Percentiles rank a stretch among this genome's conserved stretches.
Evolutionary conservation across 2,888 invertebrate species (phyloP).

Genomic region (Pristionchus fissidentatus): DNA sequence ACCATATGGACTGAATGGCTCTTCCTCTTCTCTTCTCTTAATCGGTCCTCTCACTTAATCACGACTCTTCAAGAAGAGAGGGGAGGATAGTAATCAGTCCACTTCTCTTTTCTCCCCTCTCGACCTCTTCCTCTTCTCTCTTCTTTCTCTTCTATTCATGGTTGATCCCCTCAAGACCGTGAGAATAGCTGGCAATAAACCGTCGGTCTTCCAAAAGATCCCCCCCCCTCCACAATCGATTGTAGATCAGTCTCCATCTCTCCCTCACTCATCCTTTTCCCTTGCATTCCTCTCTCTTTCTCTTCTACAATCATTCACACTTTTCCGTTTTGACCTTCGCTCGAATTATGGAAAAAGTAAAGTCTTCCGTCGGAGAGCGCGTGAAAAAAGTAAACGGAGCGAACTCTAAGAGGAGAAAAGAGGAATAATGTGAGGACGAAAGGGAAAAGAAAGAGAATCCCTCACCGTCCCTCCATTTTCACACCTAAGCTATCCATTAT

Average conservation of each 20-base stretch:
- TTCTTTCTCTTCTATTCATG: not conserved
- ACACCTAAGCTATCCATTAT: slow-evolving; percentile 37
- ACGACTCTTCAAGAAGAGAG: not conserved
- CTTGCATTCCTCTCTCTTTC: not conserved
- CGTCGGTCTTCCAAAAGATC: not conserved
- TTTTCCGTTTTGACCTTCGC: not conserved
- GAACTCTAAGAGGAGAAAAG: slow-evolving; percentile 16
- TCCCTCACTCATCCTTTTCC: not conserved
- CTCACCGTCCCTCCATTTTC: slow-evolving; percentile 3
- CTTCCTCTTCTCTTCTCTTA: slow-evolving; percentile 15
- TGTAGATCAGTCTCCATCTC: slow-evolving; percentile 22
- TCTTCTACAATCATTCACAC: slow-evolving; percentile 9
- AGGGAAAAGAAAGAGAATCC: slow-evolving; percentile 17
- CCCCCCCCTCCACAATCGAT: slow-evolving; percentile 6
- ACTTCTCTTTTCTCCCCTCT: slow-evolving; percentile 41
- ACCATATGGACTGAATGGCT: not conserved
- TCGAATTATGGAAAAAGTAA: slow-evolving; percentile 8
- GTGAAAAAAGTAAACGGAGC: slow-evolving; percentile 41
- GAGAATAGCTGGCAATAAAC: slow-evolving; percentile 43
- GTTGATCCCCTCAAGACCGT: not conserved
- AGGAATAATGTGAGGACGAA: slow-evolving; percentile 8
- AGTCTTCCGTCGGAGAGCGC: not conserved
- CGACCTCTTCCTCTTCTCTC: slow-evolving; percentile 19
- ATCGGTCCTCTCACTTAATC: slow-evolving; percentile 27
- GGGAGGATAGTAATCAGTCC: slow-evolving; percentile 17